Evolutionary conservation across 2,888 invertebrate genomes (phyloP), one percentile per base, ranked within the genome.

Genomic region (Microctonus aethiopoides): DNA sequence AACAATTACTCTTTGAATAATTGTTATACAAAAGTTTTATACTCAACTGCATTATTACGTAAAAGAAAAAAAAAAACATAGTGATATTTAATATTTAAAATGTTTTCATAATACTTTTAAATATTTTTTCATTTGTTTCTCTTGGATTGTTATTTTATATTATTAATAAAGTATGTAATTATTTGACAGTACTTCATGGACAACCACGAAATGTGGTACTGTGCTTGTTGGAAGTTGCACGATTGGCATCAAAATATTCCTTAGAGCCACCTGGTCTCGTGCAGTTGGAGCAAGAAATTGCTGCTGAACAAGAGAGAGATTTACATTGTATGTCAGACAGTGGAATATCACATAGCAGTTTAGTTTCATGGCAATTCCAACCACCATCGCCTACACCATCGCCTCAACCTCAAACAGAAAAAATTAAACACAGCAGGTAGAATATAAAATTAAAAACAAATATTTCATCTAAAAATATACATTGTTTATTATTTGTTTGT

Each of bases 181-280:
- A 10, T 41, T 63, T 1, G 32, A 22, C 84, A 93, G 95, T 96
- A 67, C 88, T 95, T 36, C 95, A 95, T 85, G 93, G 92, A 78
- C 93, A 94, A 81, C 94, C 95, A 26, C 90, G 95, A 0, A 94
- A 94, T 81, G 95, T 96, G 63, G 92, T 96, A 74, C 89, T 95
- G 56, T 96, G 95, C 84, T 89, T 96, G 54, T 88, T 96, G 87
- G 96, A 96, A 85, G 92, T 96, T 75, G 94, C 95, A 0, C 90
- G 96, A 70, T 88, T 95, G 68, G 95, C 95, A 4, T 92, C 92
- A 57, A 90, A 90, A 81, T 94, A 90, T 87, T 92, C 92, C 54
- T 88, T 96, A 76, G 95, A 95, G 85, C 95, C 95, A 0, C 95
- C 95, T 0, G 91, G 91, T 29, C 88, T 96, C 71, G 94, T 96